A percentile compares a stretch with the other conserved stretches of the same genome.
Evolutionary conservation across 2,797 vertebrate genomes (phyloP).

Genomic region (Ispidina lecontei): DNA sequence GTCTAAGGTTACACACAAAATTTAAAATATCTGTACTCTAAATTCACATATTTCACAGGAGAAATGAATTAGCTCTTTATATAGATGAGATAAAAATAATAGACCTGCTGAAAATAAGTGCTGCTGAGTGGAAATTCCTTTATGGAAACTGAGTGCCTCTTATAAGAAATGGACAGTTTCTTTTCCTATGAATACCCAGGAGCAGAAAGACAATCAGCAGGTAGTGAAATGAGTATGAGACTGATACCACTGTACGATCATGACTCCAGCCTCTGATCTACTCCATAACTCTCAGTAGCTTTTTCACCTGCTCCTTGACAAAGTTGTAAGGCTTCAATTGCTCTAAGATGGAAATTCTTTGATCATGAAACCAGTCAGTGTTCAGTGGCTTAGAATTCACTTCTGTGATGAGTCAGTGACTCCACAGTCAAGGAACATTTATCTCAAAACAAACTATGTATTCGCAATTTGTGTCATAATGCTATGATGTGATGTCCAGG

Average conservation of each 20-base stretch:
- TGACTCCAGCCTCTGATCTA: neutral
- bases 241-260: neutral
- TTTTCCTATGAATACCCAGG: neutral
- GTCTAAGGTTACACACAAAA: neutral
- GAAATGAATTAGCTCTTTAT: neutral
- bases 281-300: neutral
- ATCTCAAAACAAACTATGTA: neutral
- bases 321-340: neutral
- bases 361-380: neutral
- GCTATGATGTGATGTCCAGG: neutral
- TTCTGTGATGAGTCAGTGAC: neutral
- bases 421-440: neutral
- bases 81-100: neutral
- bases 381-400: neutral
- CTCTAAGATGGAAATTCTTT: neutral
- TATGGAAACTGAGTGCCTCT: neutral
- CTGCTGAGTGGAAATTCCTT: neutral
- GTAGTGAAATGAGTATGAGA: neutral
- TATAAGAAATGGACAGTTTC: neutral
- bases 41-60: neutral
- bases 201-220: neutral
- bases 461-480: neutral
- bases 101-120: neutral
- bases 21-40: neutral
- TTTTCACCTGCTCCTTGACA: neutral